phyloP scores from a whole-genome alignment of 2,797 vertebrate genomes.

The Arrhamphus sclerolepis region DNA sequence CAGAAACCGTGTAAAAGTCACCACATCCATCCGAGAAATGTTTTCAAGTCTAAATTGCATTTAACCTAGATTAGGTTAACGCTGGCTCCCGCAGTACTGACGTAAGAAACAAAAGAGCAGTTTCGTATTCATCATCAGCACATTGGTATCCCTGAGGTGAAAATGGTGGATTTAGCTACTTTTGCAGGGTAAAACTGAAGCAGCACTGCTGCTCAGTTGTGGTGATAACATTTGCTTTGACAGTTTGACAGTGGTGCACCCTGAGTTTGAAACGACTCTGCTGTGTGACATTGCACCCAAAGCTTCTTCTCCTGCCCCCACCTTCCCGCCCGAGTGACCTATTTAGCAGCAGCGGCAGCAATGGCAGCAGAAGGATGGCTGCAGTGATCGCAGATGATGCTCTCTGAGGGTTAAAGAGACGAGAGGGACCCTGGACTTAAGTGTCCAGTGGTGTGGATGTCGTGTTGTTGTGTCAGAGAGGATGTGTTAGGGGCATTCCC shows the following conservation, averaged over 20 bases:
- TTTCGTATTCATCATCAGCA: too few species aligned
- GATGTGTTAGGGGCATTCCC: constrained; percentile 32
- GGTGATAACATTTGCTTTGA: background rate
- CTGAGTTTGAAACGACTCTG: background rate
- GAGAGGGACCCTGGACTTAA: constrained; percentile 51
- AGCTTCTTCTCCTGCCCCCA: background rate
- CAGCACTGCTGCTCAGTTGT: background rate
- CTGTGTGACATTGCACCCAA: background rate
- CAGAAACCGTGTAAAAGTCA: constrained; percentile 8
- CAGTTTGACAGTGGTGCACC: background rate
- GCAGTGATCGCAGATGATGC: constrained; percentile 46
- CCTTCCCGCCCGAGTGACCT: constrained; percentile 73
- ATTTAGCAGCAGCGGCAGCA: constrained; percentile 66
- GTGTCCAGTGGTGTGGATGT: constrained; percentile 26
- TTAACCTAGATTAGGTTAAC: too few species aligned
- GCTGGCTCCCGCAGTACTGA: too few species aligned
- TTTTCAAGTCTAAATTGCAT: too few species aligned
- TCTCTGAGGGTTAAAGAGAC: constrained; percentile 35
- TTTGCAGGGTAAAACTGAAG: background rate
- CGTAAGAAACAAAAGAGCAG: too few species aligned
- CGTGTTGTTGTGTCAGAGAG: constrained; percentile 25
- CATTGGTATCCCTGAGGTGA: too few species aligned
- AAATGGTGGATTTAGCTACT: too few species aligned
- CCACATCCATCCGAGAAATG: constrained; percentile 29
- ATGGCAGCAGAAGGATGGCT: constrained; percentile 15